Percentiles rank a stretch among this genome's conserved stretches.
Evolutionary conservation across 1,140 invertebrate genomes (phyloP).

Genomic region (Pemphigus obesinymphae): DNA sequence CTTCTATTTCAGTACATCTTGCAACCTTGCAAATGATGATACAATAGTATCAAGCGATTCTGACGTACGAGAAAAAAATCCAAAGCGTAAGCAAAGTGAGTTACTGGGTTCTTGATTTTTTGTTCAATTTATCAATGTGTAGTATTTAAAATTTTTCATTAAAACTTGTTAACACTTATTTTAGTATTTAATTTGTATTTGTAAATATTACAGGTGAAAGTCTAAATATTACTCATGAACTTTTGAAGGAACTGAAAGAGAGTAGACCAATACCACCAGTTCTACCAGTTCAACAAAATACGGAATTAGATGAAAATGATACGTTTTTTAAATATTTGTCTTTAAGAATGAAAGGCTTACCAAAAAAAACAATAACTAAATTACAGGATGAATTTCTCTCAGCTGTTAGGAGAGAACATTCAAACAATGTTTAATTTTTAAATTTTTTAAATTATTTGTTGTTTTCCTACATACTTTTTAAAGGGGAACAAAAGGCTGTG

Average conservation of each 20-base stretch:
- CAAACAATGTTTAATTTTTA: no score
- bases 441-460: no score
- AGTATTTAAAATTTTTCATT: background rate
- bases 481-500: no score
- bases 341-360: background rate
- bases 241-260: background rate
- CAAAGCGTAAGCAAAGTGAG: no score
- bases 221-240: background rate
- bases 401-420: background rate
- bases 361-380: background rate
- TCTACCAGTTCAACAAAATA: background rate
- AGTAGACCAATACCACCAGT: background rate
- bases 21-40: background rate
- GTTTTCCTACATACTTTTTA: no score
- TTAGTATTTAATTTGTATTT: background rate
- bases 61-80: background rate
- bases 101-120: background rate
- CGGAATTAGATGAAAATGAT: background rate
- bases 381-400: background rate
- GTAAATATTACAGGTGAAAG: background rate
- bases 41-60: background rate
- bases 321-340: background rate
- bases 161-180: background rate
- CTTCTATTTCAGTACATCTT: background rate
- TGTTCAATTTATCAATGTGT: background rate